A percentile compares a stretch with the other conserved stretches of the same genome.
Conservation (phyloP, 2,113 vertebrate species). For the Laticauda laticaudata region DNA sequence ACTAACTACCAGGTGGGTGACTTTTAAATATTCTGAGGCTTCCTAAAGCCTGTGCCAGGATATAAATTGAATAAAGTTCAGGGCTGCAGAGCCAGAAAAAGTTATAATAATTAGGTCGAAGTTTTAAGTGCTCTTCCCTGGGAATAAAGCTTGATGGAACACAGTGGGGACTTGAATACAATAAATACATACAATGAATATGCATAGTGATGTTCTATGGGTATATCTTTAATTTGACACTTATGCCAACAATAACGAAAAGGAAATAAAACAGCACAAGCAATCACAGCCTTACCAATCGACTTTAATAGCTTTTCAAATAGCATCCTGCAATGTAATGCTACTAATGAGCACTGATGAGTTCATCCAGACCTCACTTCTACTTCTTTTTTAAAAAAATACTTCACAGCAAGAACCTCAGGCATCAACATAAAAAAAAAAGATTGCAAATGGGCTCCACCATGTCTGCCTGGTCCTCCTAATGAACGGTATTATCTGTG, state of each 20-base stretch:
- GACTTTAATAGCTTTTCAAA: conserved; percentile 22
- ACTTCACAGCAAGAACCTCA: background rate
- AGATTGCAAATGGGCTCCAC: conserved; percentile 20
- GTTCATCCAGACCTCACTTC: conserved; percentile 15
- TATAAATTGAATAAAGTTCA: conserved; percentile 1
- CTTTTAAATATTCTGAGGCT: background rate
- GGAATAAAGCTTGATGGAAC: background rate
- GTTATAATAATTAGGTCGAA: background rate
- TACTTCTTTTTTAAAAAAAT: background rate
- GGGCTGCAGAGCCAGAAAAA: background rate
- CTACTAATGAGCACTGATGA: conserved; percentile 19
- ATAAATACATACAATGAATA: background rate
- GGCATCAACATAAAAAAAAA: conserved; percentile 9
- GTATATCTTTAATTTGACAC: conserved; percentile 15
- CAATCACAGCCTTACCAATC: conserved; percentile 3
- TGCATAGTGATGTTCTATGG: background rate
- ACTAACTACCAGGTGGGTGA: background rate
- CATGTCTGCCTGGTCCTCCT: conserved; percentile 24
- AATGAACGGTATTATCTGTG: conserved; percentile 23
- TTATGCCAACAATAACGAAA: conserved; percentile 1
- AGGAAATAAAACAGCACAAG: background rate
- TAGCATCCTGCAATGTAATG: conserved; percentile 6
- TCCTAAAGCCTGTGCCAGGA: background rate
- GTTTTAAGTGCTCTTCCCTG: background rate
- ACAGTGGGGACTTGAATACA: background rate